These are phyloP conservation scores for Archips xylosteana DNA, from an alignment of 2,888 invertebrate species.

Conservation along the genomic window DNA sequence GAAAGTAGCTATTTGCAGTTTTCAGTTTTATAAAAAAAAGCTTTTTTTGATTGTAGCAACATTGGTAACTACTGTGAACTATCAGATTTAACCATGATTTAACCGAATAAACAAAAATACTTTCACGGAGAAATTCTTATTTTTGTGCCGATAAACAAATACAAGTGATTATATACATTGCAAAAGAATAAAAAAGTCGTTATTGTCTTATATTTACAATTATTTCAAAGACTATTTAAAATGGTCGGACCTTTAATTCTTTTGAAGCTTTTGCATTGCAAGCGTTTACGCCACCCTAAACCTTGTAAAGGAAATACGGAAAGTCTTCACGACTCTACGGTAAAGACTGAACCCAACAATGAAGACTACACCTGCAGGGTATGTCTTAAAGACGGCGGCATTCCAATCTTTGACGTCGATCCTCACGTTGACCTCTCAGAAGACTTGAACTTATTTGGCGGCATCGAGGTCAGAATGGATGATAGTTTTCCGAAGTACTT, in stretches of 20 bases:
- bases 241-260: slow-evolving; percentile 64
- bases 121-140: not conserved
- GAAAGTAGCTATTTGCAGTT: too few relatives aligned
- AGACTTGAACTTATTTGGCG: slow-evolving; percentile 60
- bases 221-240: slow-evolving; percentile 3
- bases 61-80: too few relatives aligned
- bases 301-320: not conserved
- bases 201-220: not conserved
- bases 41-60: too few relatives aligned
- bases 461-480: slow-evolving; percentile 59
- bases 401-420: slow-evolving; percentile 64
- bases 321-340: slow-evolving; percentile 1
- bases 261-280: slow-evolving; percentile 66
- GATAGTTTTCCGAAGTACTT: slow-evolving; percentile 71
- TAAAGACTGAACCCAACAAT: slow-evolving; percentile 41
- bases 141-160: not conserved
- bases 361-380: slow-evolving; percentile 62
- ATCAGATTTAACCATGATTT: too few relatives aligned
- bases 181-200: not conserved
- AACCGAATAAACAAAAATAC: too few relatives aligned
- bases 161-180: not conserved
- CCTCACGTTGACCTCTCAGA: slow-evolving; percentile 57
- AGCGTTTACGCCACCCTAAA: slow-evolving; percentile 37
- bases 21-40: too few relatives aligned
- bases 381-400: slow-evolving; percentile 70